Percentiles rank a stretch among this genome's conserved stretches.
phyloP scores from a whole-genome alignment of 2,113 vertebrate species.

The Laterallus jamaicensis region DNA sequence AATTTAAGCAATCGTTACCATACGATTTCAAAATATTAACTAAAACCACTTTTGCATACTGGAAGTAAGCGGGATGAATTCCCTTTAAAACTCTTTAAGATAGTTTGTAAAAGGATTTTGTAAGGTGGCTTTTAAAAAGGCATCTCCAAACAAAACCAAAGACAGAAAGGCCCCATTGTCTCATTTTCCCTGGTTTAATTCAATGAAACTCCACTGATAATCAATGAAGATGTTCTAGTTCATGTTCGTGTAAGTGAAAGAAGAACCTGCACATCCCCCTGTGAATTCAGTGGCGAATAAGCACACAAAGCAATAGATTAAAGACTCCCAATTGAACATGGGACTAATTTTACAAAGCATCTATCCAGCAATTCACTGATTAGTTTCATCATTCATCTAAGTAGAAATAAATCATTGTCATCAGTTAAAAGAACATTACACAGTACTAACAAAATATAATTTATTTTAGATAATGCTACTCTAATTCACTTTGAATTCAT shows the following conservation, averaged over 20 bases:
- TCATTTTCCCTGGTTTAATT: not conserved
- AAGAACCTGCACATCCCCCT: not conserved
- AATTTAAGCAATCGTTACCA: not conserved
- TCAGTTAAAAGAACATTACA: slow-evolving; percentile 36
- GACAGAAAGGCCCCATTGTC: not conserved
- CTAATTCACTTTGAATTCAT: slow-evolving; percentile 38
- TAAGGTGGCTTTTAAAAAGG: not conserved
- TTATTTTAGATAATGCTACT: slow-evolving; percentile 34
- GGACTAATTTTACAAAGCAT: slow-evolving; percentile 39
- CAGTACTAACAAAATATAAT: slow-evolving; percentile 12
- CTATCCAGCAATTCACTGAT: slow-evolving; percentile 45
- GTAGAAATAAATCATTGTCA: slow-evolving; percentile 49
- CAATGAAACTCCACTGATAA: not conserved
- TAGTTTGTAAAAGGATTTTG: not conserved
- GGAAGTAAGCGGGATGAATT: not conserved
- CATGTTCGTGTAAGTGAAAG: not conserved
- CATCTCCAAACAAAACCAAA: not conserved
- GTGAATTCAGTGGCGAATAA: slow-evolving; percentile 11
- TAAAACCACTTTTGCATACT: not conserved
- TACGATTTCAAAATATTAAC: not conserved
- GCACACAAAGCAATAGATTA: not conserved
- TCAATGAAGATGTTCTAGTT: not conserved
- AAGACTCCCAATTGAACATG: not conserved
- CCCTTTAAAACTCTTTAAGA: not conserved
- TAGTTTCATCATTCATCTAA: slow-evolving; percentile 36